Base-by-base conservation (phyloP, 2,797 vertebrate species). In the Hozukius guyotensis region DNA sequence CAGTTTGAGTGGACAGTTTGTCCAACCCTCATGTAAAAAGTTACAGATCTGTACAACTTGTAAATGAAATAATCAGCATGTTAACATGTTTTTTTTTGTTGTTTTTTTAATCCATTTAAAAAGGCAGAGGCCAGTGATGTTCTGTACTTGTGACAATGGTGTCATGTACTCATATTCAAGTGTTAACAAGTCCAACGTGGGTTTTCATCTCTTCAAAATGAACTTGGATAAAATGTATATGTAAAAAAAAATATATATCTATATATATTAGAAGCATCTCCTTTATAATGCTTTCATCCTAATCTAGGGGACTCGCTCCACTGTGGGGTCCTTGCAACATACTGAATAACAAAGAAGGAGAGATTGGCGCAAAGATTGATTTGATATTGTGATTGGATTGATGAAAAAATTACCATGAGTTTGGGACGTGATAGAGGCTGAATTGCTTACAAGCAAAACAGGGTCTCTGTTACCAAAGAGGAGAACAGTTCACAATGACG, bases 11-110 rank as follows among this genome's bases (percentile, higher is more conserved):
- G 83, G 87, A 90, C 77, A 71, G 56, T 67, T 67, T 73, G 78
- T 86, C 82, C 83, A 71, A 80, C 82, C 86, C 83, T 86, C 77
- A 83, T 93, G 89, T 91, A 92, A 75, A 90, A 91, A 88, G 72
- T 53, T 71, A 75, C 80, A 87, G 59, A 92, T 77, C 72, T 94
- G 93, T 93, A 89, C 76, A 93, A 92, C 83, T 87, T 94, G 90
- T 94, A 94, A 94, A 95, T 92, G 55, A 92, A 89, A 89, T 85
- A 90, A 91, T 84, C 73, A 89, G 93, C 93, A 95, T 95, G 94
- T 93, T 85, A 92, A 76, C 84, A 53, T 81, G 78, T 71, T 78
- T 81, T 81, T 73, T 72, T 3, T 24, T 64, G 2, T 52, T 52
- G 8, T 22, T 62, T 46, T 75, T 84, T 85, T 32, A 32, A 75